These are phyloP conservation scores for Champsocephalus gunnari DNA, from an alignment of 2,797 vertebrate species.

Conservation along the genomic window DNA sequence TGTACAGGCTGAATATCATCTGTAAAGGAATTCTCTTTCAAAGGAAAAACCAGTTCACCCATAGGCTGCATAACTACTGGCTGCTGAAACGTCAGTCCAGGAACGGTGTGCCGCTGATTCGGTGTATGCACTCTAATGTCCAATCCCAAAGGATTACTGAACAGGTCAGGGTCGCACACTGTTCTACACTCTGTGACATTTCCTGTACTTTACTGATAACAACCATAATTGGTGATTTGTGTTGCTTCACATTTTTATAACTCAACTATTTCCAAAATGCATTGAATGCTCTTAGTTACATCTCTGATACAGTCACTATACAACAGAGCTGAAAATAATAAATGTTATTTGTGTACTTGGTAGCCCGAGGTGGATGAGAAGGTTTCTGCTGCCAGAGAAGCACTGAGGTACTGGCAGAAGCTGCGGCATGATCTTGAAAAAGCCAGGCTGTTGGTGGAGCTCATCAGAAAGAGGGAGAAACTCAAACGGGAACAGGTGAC, in stretches of 20 bases:
- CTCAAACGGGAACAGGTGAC: slow-evolving; percentile 91
- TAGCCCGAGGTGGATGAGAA: slow-evolving; percentile 90
- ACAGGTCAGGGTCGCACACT: slow-evolving; percentile 84
- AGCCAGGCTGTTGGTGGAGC: slow-evolving; percentile 94
- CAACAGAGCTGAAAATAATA: neutral
- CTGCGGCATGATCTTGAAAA: slow-evolving; percentile 96
- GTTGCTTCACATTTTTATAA: neutral
- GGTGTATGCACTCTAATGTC: slow-evolving; percentile 90
- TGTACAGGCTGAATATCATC: slow-evolving; percentile 92
- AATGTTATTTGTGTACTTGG: slow-evolving; percentile 32
- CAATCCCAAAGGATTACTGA: slow-evolving; percentile 91
- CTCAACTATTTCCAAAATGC: neutral
- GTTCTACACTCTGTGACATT: neutral
- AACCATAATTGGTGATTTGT: neutral
- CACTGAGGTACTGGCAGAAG: slow-evolving; percentile 98
- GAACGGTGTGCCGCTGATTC: slow-evolving; percentile 94
- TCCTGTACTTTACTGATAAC: neutral
- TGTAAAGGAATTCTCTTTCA: slow-evolving; percentile 93
- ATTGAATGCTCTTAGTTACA: neutral
- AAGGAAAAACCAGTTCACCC: slow-evolving; percentile 97
- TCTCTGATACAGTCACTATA: neutral
- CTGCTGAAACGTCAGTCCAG: slow-evolving; percentile 96
- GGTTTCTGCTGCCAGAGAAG: slow-evolving; percentile 92
- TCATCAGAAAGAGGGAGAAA: slow-evolving; percentile 89
- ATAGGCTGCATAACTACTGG: slow-evolving; percentile 97